phyloP scores from a whole-genome alignment of 2,113 vertebrate species.

The Apodemus speciosus region DNA sequence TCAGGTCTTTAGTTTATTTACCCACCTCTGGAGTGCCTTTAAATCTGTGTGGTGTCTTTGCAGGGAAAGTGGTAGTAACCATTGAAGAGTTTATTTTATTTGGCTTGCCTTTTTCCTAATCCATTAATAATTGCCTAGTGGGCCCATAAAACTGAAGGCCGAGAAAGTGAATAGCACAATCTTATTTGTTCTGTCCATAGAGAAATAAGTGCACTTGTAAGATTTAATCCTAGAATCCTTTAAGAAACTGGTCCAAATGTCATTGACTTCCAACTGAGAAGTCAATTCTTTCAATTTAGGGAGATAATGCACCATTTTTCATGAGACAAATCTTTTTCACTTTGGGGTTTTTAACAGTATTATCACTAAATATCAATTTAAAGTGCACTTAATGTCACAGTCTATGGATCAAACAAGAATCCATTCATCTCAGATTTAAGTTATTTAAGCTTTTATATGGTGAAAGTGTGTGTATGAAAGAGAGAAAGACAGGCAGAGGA shows the following conservation, averaged over 20 bases:
- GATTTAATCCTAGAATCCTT: constrained; percentile 61
- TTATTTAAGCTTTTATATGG: constrained; percentile 33
- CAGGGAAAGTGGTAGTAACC: constrained; percentile 40
- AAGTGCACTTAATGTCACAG: constrained; percentile 56
- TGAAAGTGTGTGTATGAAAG: not conserved
- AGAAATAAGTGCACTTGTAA: constrained; percentile 68
- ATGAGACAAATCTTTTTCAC: constrained; percentile 48
- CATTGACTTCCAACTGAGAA: constrained; percentile 54
- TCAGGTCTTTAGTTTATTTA: constrained; percentile 55
- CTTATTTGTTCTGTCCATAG: constrained; percentile 63
- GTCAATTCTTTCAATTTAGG: constrained; percentile 57
- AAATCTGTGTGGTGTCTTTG: constrained; percentile 47
- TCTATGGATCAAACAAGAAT: constrained; percentile 50
- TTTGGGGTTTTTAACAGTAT: constrained; percentile 15
- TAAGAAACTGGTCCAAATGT: constrained; percentile 62
- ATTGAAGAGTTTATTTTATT: constrained; percentile 46
- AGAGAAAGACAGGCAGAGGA: not conserved
- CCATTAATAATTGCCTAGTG: constrained; percentile 56
- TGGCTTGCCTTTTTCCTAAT: constrained; percentile 55
- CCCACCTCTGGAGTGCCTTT: constrained; percentile 2
- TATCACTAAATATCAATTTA: constrained; percentile 60
- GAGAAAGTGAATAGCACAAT: constrained; percentile 12
- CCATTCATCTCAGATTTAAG: not conserved
- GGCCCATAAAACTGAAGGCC: constrained; percentile 52
- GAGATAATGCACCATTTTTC: constrained; percentile 53